These are phyloP conservation scores for Drosophila lacteicornis DNA, from an alignment of 1,140 invertebrate genomes.

Conservation along the genomic window DNA sequence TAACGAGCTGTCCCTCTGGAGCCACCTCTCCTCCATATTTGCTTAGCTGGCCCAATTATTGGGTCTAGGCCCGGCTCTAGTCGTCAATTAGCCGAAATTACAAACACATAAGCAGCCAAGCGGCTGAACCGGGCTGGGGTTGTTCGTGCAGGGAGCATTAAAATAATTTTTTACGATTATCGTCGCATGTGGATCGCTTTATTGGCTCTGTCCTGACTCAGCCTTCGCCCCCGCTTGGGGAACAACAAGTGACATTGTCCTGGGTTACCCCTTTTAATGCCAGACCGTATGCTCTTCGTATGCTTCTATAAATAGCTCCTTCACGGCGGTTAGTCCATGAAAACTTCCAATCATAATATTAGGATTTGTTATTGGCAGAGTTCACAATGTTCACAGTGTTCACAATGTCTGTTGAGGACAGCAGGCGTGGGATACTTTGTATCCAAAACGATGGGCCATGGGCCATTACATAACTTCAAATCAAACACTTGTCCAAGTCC, in stretches of 20 bases:
- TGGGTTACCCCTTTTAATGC: slow-evolving; percentile 7
- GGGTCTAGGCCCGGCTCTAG: neutral
- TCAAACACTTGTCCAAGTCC: slow-evolving; percentile 57
- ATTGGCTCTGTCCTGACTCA: slow-evolving; percentile 47
- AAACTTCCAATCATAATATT: slow-evolving; percentile 44
- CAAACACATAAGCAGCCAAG: slow-evolving; percentile 31
- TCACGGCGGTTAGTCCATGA: neutral
- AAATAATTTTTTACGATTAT: slow-evolving; percentile 77
- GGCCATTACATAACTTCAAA: slow-evolving; percentile 70
- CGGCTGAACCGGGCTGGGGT: no score
- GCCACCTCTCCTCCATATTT: neutral
- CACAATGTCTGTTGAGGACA: neutral
- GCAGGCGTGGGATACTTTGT: slow-evolving; percentile 1
- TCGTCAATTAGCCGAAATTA: slow-evolving; percentile 55
- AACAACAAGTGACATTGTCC: slow-evolving; percentile 26
- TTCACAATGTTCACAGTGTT: no score
- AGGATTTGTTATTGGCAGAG: slow-evolving; percentile 23
- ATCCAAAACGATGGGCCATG: slow-evolving; percentile 11
- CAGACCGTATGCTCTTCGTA: neutral
- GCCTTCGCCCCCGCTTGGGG: no score
- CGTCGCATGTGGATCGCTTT: slow-evolving; percentile 70
- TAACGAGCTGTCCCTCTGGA: slow-evolving; percentile 15
- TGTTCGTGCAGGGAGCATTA: slow-evolving; percentile 42
- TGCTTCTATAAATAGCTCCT: neutral
- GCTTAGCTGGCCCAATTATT: slow-evolving; percentile 8